These are phyloP conservation scores for Graphium colonna DNA, from an alignment of 2,888 invertebrate species.

Conservation along the genomic window DNA sequence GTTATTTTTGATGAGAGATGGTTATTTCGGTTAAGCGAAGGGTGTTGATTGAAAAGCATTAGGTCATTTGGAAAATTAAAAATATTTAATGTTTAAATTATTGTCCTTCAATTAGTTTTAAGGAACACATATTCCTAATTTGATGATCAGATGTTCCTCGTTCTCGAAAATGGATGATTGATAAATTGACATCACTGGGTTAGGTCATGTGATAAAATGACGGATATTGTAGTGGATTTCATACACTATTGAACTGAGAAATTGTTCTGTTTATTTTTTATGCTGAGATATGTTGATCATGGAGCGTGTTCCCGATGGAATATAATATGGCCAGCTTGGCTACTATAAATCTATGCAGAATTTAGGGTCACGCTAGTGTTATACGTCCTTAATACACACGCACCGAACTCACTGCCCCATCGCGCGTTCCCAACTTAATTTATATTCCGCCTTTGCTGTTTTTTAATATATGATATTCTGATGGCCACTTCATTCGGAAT, in stretches of 20 bases:
- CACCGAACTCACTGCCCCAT: constrained; percentile 51
- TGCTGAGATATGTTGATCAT: not conserved
- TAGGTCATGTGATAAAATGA: not conserved
- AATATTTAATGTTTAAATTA: not conserved
- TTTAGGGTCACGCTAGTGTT: constrained; percentile 25
- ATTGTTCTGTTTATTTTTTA: not conserved
- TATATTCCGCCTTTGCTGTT: constrained; percentile 9
- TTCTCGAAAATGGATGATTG: not conserved
- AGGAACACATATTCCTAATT: constrained; percentile 1
- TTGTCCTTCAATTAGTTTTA: not conserved
- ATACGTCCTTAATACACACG: constrained; percentile 29
- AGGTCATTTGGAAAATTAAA: not conserved
- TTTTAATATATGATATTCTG: not conserved
- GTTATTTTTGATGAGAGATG: not conserved
- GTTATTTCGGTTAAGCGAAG: not conserved
- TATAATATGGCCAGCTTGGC: not conserved
- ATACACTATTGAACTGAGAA: no score
- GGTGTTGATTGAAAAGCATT: not conserved
- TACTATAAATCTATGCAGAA: constrained; percentile 22
- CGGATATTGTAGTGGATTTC: not conserved
- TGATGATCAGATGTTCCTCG: constrained; percentile 6
- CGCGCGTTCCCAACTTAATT: constrained; percentile 30
- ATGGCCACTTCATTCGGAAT: not conserved
- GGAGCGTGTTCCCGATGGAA: not conserved
- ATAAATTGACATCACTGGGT: not conserved